A percentile compares a stretch with the other conserved stretches of the same genome.
phyloP scores from a whole-genome alignment of 2,797 vertebrate species.

The Psittacula derbiana region DNA sequence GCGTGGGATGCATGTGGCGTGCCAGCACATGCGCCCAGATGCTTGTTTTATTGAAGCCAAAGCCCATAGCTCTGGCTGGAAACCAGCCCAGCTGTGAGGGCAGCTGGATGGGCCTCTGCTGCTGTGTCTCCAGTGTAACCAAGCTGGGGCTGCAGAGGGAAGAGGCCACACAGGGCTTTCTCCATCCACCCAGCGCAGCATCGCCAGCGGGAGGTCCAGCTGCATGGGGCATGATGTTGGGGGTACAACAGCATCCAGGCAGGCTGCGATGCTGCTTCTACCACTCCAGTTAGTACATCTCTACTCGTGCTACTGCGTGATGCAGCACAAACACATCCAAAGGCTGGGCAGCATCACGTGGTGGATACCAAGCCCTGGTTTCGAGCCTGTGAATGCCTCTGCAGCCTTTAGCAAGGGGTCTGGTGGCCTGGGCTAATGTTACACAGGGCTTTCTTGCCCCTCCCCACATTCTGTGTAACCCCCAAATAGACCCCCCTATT shows the following conservation, averaged over 20 bases:
- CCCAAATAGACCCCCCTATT: fast-evolving
- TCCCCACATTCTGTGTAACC: neutral
- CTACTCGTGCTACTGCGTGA: neutral
- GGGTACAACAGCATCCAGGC: neutral
- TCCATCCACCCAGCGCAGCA: neutral
- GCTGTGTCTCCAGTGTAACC: neutral
- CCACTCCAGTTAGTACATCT: too few species aligned
- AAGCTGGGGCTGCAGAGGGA: neutral
- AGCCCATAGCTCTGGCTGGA: neutral
- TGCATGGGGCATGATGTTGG: fast-evolving
- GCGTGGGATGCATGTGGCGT: fast-evolving
- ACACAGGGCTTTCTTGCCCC: neutral
- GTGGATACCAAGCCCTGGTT: neutral
- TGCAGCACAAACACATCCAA: neutral
- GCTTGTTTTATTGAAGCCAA: neutral
- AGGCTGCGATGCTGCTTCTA: neutral
- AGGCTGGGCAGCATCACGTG: neutral
- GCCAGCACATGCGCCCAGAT: neutral
- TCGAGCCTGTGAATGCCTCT: neutral
- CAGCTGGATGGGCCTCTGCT: neutral
- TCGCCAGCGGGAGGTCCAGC: neutral
- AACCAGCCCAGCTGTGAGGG: neutral
- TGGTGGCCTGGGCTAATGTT: too few species aligned
- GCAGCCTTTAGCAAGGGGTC: neutral
- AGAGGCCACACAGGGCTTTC: fast-evolving